Conservation (phyloP, 2,888 invertebrate genomes). For the Eupelmus urozonus region DNA sequence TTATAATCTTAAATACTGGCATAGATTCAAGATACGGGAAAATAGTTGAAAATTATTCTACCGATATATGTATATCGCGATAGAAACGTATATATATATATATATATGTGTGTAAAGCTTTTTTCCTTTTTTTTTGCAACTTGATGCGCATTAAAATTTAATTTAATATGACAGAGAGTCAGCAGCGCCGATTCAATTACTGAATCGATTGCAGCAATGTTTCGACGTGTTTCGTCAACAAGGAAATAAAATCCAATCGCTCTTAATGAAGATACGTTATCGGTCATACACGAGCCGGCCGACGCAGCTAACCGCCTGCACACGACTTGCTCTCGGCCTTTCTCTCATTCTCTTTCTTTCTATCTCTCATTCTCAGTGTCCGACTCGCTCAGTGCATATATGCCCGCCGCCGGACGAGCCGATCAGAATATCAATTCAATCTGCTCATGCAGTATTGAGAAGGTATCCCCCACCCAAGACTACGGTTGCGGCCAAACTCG, state of each 20-base stretch:
- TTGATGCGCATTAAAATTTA: constrained; percentile 19
- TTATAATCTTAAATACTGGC: no score
- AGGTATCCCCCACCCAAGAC: neutral
- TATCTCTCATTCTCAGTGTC: no score
- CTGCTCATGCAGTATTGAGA: constrained; percentile 50
- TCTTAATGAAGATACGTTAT: constrained; percentile 58
- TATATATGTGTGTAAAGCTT: no score
- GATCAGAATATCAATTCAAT: constrained; percentile 57
- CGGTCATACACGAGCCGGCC: constrained; percentile 22
- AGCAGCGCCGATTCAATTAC: constrained; percentile 32
- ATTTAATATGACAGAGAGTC: constrained; percentile 19
- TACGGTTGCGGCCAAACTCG: no score
- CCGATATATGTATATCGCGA: no score
- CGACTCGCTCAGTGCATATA: neutral
- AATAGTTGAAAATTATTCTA: no score
- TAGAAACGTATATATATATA: no score
- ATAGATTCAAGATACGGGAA: no score
- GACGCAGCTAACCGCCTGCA: neutral
- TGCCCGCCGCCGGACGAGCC: constrained; percentile 21
- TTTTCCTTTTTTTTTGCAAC: neutral
- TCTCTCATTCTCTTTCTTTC: neutral
- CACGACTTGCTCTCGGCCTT: neutral
- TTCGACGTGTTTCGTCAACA: constrained; percentile 36
- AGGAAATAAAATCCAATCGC: constrained; percentile 50
- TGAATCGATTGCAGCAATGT: constrained; percentile 31